Evolutionary conservation across 2,888 invertebrate genomes (phyloP).

Genomic region (Hipparchia sbordonii): DNA sequence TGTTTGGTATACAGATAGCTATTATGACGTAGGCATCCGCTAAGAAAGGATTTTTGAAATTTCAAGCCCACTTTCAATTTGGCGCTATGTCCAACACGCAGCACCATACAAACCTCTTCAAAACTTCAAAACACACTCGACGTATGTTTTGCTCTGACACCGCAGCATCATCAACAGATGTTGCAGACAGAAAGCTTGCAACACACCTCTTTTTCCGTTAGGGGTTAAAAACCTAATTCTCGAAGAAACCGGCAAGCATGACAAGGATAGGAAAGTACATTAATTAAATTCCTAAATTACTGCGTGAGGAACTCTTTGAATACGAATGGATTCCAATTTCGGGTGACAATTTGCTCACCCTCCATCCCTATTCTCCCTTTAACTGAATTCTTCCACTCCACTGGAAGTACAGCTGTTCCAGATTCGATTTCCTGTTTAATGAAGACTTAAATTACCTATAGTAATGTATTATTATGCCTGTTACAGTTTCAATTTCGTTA

Average conservation of each 20-base stretch:
- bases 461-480: not conserved
- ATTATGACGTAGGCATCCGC: no score
- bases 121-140: no score
- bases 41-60: no score
- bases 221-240: not conserved
- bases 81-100: no score
- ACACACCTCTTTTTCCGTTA: no score
- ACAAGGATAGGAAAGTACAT: constrained; percentile 6
- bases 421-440: constrained; percentile 18
- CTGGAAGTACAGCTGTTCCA: constrained; percentile 8
- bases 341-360: constrained; percentile 24
- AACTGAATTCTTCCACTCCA: constrained; percentile 18
- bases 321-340: constrained; percentile 24
- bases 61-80: no score
- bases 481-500: not conserved
- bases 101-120: no score
- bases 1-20: no score
- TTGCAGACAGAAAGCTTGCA: no score
- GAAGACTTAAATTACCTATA: constrained; percentile 7
- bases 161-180: no score
- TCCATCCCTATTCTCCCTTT: not conserved
- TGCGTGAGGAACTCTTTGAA: constrained; percentile 19
- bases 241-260: not conserved
- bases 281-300: constrained; percentile 23
- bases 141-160: no score